A percentile compares a stretch with the other conserved stretches of the same genome.
phyloP scores from a whole-genome alignment of 2,113 vertebrate genomes.

The Pituophis catenifer region DNA sequence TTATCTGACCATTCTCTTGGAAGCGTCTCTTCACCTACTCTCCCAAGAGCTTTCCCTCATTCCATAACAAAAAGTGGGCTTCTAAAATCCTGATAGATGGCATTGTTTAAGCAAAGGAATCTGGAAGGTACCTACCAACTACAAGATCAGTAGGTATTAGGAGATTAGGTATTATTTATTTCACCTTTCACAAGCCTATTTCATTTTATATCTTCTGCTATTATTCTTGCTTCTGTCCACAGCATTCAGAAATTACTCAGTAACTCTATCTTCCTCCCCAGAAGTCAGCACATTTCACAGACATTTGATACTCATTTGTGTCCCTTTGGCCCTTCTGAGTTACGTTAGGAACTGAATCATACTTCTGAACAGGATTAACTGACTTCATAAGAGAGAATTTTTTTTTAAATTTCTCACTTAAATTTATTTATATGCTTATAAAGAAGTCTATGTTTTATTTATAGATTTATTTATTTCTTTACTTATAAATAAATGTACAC shows the following conservation, averaged over 20 bases:
- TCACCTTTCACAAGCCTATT: not conserved
- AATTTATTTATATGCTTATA: not conserved
- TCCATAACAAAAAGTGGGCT: not conserved
- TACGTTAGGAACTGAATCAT: not conserved
- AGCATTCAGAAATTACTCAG: not conserved
- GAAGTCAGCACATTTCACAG: not conserved
- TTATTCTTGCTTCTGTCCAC: not conserved
- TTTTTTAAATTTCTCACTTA: not conserved
- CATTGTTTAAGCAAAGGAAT: not conserved
- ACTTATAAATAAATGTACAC: not conserved
- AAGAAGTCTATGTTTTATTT: not conserved
- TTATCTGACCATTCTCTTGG: too few relatives aligned
- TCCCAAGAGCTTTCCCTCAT: not conserved
- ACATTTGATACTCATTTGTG: not conserved
- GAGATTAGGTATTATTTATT: not conserved
- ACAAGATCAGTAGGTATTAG: not conserved
- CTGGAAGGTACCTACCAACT: not conserved
- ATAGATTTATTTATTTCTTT: not conserved
- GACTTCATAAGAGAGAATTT: not conserved
- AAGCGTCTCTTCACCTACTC: too few relatives aligned
- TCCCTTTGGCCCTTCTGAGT: not conserved
- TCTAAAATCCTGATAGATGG: not conserved
- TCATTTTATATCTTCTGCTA: not conserved
- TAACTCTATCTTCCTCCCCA: not conserved
- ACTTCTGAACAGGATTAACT: not conserved